Percentiles rank a stretch among this genome's conserved stretches.
Evolutionary conservation across 2,888 invertebrate species (phyloP).

Genomic region (Pasiphila rectangulata): DNA sequence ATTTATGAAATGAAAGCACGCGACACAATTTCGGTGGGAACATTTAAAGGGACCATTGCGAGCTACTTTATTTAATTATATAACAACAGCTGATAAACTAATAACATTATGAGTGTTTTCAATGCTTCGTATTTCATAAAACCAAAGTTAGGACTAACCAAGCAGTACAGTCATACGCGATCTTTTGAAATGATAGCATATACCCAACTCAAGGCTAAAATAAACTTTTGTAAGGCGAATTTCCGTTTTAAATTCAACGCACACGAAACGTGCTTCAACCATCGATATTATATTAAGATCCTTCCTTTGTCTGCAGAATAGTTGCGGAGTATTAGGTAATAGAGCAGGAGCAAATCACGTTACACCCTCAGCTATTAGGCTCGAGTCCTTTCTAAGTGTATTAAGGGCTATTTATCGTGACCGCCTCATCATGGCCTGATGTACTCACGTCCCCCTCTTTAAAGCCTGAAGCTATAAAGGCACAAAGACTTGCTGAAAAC

Average conservation of each 20-base stretch:
- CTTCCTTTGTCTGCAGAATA: conserved; percentile 65
- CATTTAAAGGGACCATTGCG: no score
- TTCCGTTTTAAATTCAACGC: conserved; percentile 49
- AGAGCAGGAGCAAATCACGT: conserved; percentile 70
- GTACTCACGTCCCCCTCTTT: conserved; percentile 40
- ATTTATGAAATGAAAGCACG: no score
- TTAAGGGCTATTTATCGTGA: conserved; percentile 72
- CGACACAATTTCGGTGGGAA: no score
- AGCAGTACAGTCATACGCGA: background rate
- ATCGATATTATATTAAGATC: conserved; percentile 66
- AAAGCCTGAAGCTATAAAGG: conserved; percentile 42
- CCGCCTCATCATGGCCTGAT: conserved; percentile 44
- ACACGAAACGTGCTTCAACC: conserved; percentile 41
- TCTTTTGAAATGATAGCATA: conserved; percentile 17
- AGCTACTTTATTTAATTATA: no score
- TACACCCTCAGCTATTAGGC: conserved; percentile 64
- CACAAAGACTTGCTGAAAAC: no score
- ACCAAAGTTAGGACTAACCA: no score
- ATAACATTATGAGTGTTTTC: no score
- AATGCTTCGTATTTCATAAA: no score
- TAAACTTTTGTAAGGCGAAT: conserved; percentile 35
- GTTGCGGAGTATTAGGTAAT: conserved; percentile 68
- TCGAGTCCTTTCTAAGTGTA: conserved; percentile 63
- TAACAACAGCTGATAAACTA: no score
- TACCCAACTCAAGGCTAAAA: conserved; percentile 31